phyloP scores from a whole-genome alignment of 1,140 invertebrate genomes.

The Apis laboriosa region DNA sequence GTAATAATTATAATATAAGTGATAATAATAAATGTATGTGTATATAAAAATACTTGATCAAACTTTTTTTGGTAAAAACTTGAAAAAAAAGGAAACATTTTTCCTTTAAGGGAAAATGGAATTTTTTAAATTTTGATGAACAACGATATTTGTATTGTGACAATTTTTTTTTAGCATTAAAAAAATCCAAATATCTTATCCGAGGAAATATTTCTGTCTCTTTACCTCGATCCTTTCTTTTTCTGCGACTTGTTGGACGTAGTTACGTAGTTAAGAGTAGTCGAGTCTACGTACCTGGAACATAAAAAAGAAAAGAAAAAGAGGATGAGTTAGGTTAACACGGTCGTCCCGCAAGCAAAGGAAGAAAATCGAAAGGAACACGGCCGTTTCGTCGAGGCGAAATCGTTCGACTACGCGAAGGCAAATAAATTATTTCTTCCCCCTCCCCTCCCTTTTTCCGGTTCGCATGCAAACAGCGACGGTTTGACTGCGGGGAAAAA shows the following conservation, averaged over 20 bases:
- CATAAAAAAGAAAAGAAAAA: slow-evolving; percentile 40
- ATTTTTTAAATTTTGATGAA: no score
- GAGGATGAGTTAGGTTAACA: slow-evolving; percentile 29
- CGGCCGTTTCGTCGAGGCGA: slow-evolving; percentile 3
- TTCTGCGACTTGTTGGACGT: no score
- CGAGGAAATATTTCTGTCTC: neutral
- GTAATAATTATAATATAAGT: no score
- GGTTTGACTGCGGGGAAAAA: slow-evolving; percentile 11
- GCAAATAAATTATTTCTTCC: slow-evolving; percentile 44
- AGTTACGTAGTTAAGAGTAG: neutral
- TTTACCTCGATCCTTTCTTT: slow-evolving; percentile 7
- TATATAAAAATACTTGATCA: no score
- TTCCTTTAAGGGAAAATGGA: no score
- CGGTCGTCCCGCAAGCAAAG: slow-evolving; percentile 16
- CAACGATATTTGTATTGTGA: no score
- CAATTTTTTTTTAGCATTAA: no score
- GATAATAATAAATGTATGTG: no score
- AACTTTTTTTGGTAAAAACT: no score
- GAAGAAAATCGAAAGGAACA: slow-evolving; percentile 16
- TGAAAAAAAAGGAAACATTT: no score
- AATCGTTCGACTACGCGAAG: slow-evolving; percentile 13
- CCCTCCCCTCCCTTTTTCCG: neutral
- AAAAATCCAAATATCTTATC: no score
- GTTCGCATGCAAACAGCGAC: slow-evolving; percentile 12
- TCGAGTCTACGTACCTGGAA: slow-evolving; percentile 58